A percentile compares a stretch with the other conserved stretches of the same genome.
Conservation (phyloP, 2,797 vertebrate species). For the Okamejei kenojei region DNA sequence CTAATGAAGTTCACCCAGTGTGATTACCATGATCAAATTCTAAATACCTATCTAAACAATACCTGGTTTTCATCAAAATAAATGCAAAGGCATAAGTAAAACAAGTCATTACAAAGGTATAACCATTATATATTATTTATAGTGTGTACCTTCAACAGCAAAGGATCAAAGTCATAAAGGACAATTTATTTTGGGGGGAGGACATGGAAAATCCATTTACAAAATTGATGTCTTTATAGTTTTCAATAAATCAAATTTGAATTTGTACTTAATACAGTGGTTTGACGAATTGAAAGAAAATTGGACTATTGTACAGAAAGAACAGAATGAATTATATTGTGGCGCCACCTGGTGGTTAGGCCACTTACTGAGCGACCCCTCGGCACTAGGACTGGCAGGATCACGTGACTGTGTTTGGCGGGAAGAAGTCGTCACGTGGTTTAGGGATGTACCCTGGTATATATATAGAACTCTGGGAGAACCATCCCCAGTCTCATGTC, state of each 20-base stretch:
- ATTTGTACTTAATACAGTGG: neutral
- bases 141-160: neutral
- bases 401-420: no score
- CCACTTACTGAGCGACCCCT: no score
- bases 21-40: neutral
- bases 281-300: neutral
- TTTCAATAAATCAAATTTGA: neutral
- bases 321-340: no score
- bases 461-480: no score
- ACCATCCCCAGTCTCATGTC: no score
- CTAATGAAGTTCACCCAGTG: neutral
- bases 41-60: neutral
- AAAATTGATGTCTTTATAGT: neutral
- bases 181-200: neutral
- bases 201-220: neutral
- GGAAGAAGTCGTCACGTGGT: no score
- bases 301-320: neutral
- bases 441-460: no score
- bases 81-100: neutral
- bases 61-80: neutral
- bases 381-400: no score
- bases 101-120: neutral
- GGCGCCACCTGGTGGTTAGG: no score
- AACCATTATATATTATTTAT: neutral
- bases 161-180: conserved; percentile 5